phyloP scores from a whole-genome alignment of 2,113 vertebrate genomes.

The Petrocephalus zakoni region DNA sequence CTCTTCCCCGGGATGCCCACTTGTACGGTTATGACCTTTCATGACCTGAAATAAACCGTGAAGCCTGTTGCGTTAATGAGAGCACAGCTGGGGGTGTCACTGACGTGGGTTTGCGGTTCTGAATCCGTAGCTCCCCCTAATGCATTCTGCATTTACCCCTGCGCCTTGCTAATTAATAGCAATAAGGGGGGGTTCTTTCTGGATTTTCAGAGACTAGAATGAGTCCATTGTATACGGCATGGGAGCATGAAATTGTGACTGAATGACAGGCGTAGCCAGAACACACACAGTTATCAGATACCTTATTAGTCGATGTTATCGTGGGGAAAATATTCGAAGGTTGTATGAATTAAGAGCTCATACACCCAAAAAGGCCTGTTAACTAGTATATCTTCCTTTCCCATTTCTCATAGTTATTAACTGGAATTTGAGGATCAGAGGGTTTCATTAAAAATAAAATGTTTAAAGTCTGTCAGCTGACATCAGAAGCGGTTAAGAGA shows the following conservation, averaged over 20 bases:
- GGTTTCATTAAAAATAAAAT: neutral
- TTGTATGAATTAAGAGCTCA: neutral
- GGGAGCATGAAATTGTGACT: neutral
- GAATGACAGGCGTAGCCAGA: slow-evolving; percentile 39
- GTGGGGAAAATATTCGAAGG: neutral
- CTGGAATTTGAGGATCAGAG: neutral
- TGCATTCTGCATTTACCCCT: slow-evolving; percentile 2
- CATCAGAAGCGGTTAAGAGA: neutral
- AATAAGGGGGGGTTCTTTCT: slow-evolving; percentile 9
- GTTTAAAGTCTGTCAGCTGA: neutral
- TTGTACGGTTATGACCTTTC: neutral
- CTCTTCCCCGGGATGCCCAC: neutral
- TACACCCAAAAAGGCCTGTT: neutral
- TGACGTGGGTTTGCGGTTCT: slow-evolving; percentile 16
- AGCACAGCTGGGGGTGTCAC: slow-evolving; percentile 35
- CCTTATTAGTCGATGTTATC: neutral
- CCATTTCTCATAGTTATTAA: neutral
- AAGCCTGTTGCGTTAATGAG: slow-evolving; percentile 9
- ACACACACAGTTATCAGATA: slow-evolving; percentile 42
- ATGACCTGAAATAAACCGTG: slow-evolving; percentile 38
- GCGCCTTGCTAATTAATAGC: slow-evolving; percentile 15
- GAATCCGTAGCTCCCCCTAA: neutral
- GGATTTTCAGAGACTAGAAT: slow-evolving; percentile 9
- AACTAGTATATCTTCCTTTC: neutral
- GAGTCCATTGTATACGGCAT: neutral